Conservation (phyloP, 2,797 vertebrate genomes). For the Urosaurus nigricauda region DNA sequence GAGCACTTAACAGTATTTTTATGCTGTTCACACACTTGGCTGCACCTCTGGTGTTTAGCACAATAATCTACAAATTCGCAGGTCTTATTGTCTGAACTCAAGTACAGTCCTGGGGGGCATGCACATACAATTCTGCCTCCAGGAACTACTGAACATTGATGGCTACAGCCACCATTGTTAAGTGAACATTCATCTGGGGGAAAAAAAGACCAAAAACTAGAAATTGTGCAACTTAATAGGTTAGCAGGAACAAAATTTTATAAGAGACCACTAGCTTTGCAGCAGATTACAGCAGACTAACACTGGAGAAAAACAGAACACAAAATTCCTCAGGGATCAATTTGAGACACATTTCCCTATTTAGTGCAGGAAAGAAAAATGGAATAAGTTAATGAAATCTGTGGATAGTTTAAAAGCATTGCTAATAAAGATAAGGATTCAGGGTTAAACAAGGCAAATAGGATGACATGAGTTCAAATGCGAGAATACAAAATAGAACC, state of each 20-base stretch:
- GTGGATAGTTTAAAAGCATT: background rate
- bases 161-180: slow-evolving; percentile 95
- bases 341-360: background rate
- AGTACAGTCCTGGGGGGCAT: slow-evolving; percentile 90
- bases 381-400: background rate
- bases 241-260: background rate
- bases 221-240: background rate
- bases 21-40: slow-evolving; percentile 96
- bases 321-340: background rate
- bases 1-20: slow-evolving; percentile 96
- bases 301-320: background rate
- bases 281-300: background rate
- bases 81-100: slow-evolving; percentile 90
- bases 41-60: slow-evolving; percentile 91
- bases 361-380: background rate
- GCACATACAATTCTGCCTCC: slow-evolving; percentile 93
- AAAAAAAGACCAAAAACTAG: background rate
- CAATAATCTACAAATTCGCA: slow-evolving; percentile 96
- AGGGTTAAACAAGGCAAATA: background rate
- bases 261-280: background rate
- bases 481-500: background rate
- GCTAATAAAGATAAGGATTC: background rate
- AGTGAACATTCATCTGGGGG: slow-evolving; percentile 91
- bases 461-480: background rate
- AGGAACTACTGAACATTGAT: slow-evolving; percentile 93